Evolutionary conservation across 2,888 invertebrate species (phyloP).

Genomic region (Anoplius nigerrimus): DNA sequence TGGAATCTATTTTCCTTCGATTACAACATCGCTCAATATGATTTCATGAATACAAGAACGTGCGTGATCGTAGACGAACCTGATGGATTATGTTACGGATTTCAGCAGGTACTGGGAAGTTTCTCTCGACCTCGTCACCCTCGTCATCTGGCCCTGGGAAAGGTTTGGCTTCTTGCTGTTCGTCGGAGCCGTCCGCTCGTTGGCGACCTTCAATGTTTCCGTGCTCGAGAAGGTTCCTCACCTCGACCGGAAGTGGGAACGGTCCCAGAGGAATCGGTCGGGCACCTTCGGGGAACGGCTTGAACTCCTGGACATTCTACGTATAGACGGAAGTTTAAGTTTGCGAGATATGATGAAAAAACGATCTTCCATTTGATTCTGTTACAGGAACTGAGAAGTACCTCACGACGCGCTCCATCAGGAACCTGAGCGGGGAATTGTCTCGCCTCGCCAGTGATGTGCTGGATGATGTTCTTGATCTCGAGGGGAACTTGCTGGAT

Average conservation of each 20-base stretch:
- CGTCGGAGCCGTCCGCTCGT: conserved; percentile 57
- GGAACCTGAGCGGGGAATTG: conserved; percentile 58
- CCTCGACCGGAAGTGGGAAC: conserved; percentile 67
- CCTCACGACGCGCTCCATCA: conserved; percentile 67
- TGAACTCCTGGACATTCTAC: conserved; percentile 65
- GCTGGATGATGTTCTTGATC: conserved; percentile 69
- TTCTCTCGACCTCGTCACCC: conserved; percentile 63
- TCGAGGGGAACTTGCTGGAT: conserved; percentile 70
- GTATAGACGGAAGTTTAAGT: neutral
- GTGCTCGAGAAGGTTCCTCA: conserved; percentile 67
- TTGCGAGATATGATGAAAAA: neutral
- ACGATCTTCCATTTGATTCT: neutral
- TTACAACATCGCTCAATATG: neutral
- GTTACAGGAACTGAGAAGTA: conserved; percentile 29
- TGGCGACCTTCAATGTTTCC: conserved; percentile 68
- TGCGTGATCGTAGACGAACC: conserved; percentile 39
- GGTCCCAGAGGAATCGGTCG: conserved; percentile 64
- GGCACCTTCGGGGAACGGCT: conserved; percentile 65
- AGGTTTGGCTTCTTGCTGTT: conserved; percentile 63
- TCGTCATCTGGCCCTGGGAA: conserved; percentile 65
- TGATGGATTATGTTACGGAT: conserved; percentile 68
- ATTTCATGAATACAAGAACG: neutral
- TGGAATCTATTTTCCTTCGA: no score
- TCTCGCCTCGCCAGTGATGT: conserved; percentile 64
- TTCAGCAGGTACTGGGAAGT: conserved; percentile 66